These are phyloP conservation scores for Campoplex capitator DNA, from an alignment of 2,888 invertebrate genomes.

Conservation along the genomic window DNA sequence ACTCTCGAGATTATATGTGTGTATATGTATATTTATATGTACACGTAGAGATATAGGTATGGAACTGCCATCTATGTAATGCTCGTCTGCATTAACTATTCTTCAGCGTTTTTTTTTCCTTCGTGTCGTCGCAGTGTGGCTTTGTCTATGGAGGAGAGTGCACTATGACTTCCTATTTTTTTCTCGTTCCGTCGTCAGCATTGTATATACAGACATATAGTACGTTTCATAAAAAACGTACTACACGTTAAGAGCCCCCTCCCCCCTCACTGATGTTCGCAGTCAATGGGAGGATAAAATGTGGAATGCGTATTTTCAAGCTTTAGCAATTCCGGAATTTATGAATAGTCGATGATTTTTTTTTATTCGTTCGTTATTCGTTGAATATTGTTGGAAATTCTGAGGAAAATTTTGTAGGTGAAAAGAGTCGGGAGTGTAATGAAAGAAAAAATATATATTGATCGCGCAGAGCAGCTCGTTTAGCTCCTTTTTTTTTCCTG, in stretches of 20 bases:
- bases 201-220: background rate
- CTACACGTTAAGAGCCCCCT: background rate
- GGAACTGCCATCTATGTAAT: background rate
- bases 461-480: background rate
- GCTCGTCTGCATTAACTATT: slow-evolving; percentile 14
- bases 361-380: background rate
- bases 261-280: slow-evolving; percentile 27
- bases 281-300: slow-evolving; percentile 32
- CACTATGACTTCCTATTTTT: slow-evolving; percentile 55
- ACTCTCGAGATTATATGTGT: slow-evolving; percentile 43
- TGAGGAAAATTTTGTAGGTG: background rate
- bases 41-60: background rate
- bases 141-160: slow-evolving; percentile 58
- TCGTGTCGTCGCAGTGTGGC: slow-evolving; percentile 50
- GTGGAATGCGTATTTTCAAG: slow-evolving; percentile 32
- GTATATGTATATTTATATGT: background rate
- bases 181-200: slow-evolving; percentile 18
- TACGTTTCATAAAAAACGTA: background rate
- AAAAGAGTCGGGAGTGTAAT: background rate
- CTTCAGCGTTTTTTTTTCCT: slow-evolving; percentile 29
- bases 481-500: background rate
- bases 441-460: slow-evolving; percentile 43
- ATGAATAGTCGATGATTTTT: background rate
- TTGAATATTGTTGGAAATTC: background rate
- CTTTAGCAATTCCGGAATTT: slow-evolving; percentile 18